Percentiles rank a stretch among this genome's conserved stretches.
Evolutionary conservation across 2,888 invertebrate species (phyloP).

Genomic region (Heliconius erato): DNA sequence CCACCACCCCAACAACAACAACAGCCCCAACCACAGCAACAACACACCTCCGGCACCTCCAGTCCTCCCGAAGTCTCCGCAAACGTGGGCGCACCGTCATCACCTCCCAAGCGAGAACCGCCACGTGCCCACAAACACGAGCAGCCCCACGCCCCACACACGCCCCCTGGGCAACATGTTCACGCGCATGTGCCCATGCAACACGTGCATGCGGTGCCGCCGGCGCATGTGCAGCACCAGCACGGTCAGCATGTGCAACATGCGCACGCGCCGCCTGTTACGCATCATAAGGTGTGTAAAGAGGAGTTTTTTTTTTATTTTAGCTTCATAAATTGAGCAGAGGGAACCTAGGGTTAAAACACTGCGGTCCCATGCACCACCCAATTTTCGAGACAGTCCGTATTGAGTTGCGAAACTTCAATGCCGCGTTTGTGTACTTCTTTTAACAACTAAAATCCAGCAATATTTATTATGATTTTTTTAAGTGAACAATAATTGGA

Average conservation of each 20-base stretch:
- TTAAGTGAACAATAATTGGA: too few species aligned
- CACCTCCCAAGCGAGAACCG: conserved; percentile 62
- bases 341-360: not conserved
- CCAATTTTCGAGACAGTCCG: too few species aligned
- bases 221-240: conserved; percentile 24
- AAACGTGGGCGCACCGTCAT: conserved; percentile 66
- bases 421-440: too few species aligned
- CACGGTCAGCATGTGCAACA: conserved; percentile 47
- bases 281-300: conserved; percentile 43
- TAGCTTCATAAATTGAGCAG: not conserved
- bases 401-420: too few species aligned
- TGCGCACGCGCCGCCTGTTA: conserved; percentile 56
- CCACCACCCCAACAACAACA: not conserved
- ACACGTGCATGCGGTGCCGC: conserved; percentile 50
- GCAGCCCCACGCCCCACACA: conserved; percentile 52
- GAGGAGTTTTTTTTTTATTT: not conserved
- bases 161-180: conserved; percentile 49
- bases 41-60: conserved; percentile 62
- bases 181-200: conserved; percentile 14
- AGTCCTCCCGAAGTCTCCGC: conserved; percentile 80
- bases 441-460: too few species aligned
- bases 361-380: too few species aligned
- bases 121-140: conserved; percentile 58
- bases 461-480: too few species aligned
- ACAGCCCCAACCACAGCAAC: conserved; percentile 36